Conservation (phyloP, 2,113 vertebrate genomes). For the Oncorhynchus kisutch region DNA sequence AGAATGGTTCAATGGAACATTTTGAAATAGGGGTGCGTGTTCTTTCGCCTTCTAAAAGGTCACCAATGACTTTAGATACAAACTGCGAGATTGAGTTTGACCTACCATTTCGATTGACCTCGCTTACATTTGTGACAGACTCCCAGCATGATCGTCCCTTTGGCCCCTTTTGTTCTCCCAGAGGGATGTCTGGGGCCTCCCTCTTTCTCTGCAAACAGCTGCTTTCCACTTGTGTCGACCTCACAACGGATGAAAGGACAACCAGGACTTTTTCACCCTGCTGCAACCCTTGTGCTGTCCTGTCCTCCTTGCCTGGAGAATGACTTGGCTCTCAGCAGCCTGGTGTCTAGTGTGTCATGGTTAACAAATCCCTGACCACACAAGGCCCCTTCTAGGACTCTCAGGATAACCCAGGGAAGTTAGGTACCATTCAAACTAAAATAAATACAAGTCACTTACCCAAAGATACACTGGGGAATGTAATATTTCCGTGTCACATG, state of each 20-base stretch:
- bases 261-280: conserved; percentile 7
- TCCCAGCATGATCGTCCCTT: neutral
- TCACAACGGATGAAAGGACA: conserved; percentile 8
- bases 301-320: neutral
- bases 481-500: no score
- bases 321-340: neutral
- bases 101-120: neutral
- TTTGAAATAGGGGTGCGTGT: neutral
- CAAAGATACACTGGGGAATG: no score
- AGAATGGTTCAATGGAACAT: neutral
- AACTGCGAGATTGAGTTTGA: neutral
- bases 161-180: conserved; percentile 7
- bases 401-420: neutral
- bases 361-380: neutral
- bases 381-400: neutral
- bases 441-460: no score
- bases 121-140: neutral
- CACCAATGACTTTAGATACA: neutral
- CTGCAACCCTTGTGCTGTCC: neutral
- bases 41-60: neutral
- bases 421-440: no score
- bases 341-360: no score
- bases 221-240: conserved; percentile 17
- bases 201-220: conserved; percentile 21
- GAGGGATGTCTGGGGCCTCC: conserved; percentile 8